Evolutionary conservation across 2,888 invertebrate species (phyloP).

Genomic region (Schizotus pectinicornis): DNA sequence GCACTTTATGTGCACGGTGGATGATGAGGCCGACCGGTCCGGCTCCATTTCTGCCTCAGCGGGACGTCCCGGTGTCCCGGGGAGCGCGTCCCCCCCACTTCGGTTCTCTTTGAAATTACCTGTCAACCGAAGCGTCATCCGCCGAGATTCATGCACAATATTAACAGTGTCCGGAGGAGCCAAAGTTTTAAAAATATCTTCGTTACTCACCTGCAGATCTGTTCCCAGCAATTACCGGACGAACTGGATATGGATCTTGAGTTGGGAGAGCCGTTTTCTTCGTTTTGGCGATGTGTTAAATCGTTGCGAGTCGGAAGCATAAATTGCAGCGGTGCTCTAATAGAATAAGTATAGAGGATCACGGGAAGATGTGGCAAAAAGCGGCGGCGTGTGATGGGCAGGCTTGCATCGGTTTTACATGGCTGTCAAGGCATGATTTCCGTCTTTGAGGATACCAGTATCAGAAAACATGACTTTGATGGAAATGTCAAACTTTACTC

Average conservation of each 20-base stretch:
- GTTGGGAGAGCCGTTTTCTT: constrained; percentile 15
- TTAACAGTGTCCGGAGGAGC: constrained; percentile 24
- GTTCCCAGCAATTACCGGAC: constrained; percentile 23
- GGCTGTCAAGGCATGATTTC: too few relatives aligned
- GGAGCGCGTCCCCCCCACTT: constrained; percentile 41
- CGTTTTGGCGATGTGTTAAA: constrained; percentile 20
- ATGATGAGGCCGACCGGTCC: constrained; percentile 42
- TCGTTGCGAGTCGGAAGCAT: constrained; percentile 39
- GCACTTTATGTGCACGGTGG: constrained; percentile 29
- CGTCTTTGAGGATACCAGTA: too few relatives aligned
- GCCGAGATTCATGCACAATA: constrained; percentile 44
- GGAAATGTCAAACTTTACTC: too few relatives aligned
- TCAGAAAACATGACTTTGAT: too few relatives aligned
- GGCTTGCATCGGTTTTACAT: too few relatives aligned
- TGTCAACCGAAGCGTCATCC: constrained; percentile 54
- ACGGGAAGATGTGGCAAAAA: too few relatives aligned
- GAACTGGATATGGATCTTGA: neutral
- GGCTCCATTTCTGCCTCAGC: constrained; percentile 49
- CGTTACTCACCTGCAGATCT: constrained; percentile 25
- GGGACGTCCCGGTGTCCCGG: constrained; percentile 37
- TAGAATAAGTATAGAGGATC: constrained; percentile 3
- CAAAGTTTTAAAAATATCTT: constrained; percentile 17
- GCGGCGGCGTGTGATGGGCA: too few relatives aligned
- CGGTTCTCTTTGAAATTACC: constrained; percentile 52
- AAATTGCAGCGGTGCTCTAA: constrained; percentile 21